Evolutionary conservation across 2,888 invertebrate genomes (phyloP).

Genomic region (Phaonia tiefii): DNA sequence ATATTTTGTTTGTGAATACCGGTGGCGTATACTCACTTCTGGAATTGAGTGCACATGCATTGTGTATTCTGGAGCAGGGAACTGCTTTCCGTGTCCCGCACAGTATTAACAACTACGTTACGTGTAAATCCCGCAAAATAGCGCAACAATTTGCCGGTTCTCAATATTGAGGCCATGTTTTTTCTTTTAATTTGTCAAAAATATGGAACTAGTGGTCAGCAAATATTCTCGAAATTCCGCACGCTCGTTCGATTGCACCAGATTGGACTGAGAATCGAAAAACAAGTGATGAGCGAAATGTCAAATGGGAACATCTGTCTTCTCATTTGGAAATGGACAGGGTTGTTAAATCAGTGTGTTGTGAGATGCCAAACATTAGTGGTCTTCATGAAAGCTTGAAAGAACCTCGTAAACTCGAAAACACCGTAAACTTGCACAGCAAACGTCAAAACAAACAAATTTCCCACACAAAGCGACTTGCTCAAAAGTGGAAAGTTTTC

Average conservation of each 20-base stretch:
- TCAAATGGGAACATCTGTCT: constrained; percentile 9
- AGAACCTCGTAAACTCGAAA: too few relatives aligned
- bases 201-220: too few relatives aligned
- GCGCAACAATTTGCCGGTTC: constrained; percentile 88
- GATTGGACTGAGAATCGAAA: constrained; percentile 50
- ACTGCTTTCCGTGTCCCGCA: constrained; percentile 84
- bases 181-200: constrained; percentile 28
- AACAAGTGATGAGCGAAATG: neutral
- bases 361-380: too few relatives aligned
- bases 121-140: constrained; percentile 88
- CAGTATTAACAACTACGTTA: constrained; percentile 85
- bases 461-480: too few relatives aligned
- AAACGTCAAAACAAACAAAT: too few relatives aligned
- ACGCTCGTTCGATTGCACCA: constrained; percentile 46
- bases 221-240: neutral
- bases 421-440: too few relatives aligned
- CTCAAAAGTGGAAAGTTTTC: too few relatives aligned
- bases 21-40: constrained; percentile 66
- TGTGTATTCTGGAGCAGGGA: constrained; percentile 82
- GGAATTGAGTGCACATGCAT: constrained; percentile 81
- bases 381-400: too few relatives aligned
- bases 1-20: neutral
- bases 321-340: neutral
- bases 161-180: constrained; percentile 80
- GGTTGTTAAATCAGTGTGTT: neutral